These are phyloP conservation scores for Aphrophora alni DNA, from an alignment of 2,888 invertebrate species.

Conservation along the genomic window DNA sequence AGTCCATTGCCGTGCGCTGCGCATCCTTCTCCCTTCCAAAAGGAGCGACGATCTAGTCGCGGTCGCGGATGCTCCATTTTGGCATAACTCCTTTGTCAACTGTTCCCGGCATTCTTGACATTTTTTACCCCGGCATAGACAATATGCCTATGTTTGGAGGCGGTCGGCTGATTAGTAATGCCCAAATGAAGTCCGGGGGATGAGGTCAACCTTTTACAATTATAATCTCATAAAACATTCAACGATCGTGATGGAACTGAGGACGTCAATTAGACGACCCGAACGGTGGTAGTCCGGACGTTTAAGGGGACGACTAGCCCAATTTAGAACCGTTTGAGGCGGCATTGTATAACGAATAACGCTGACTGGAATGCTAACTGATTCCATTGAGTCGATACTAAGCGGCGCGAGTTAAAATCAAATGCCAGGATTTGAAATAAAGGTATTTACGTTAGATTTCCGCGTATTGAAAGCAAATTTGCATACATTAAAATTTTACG, in stretches of 20 bases:
- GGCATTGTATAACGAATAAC: background rate
- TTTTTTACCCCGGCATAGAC: slow-evolving; percentile 24
- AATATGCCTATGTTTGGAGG: background rate
- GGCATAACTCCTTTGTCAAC: slow-evolving; percentile 37
- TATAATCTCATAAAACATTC: background rate
- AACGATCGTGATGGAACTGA: background rate
- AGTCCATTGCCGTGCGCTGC: slow-evolving; percentile 25
- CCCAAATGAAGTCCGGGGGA: slow-evolving; percentile 39
- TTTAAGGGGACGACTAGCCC: background rate
- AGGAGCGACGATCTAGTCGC: no score
- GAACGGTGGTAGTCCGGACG: background rate
- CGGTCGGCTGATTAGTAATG: slow-evolving; percentile 37
- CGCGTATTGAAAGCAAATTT: no score
- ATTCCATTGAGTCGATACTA: no score
- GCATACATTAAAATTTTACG: no score
- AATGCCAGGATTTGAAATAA: no score
- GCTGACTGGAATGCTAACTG: background rate
- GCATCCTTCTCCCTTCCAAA: slow-evolving; percentile 4
- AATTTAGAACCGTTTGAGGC: background rate
- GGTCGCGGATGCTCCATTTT: slow-evolving; percentile 30
- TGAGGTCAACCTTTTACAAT: background rate
- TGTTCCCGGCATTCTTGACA: slow-evolving; percentile 25
- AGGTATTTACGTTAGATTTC: no score
- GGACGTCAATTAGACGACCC: background rate
- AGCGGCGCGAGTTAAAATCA: no score